Evolutionary conservation across 2,888 invertebrate species (phyloP), one percentile per base, ranked within the genome.

Genomic region (Mesorhabditis belari): DNA sequence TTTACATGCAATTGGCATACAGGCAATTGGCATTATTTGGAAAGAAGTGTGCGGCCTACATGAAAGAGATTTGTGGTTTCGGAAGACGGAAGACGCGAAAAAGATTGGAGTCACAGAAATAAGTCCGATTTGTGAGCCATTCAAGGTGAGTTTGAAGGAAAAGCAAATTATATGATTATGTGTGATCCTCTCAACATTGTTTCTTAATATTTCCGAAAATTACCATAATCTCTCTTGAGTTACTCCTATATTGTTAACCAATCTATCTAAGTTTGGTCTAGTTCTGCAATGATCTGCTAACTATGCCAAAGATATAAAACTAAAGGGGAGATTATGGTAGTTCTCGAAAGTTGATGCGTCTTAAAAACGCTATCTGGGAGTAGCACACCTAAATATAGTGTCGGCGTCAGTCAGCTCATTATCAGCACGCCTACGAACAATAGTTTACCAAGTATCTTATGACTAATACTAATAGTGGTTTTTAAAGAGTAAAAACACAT

Each of bases 71-170:
- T 53, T 76, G 3, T 76, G 79, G 71, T 79, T 71, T 60, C 69
- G 69, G 21, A 75, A 63, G 4, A 67, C 73, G 2, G 77, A 77
- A 27, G 73, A 78, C 25, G 79, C 79, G 0, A 71, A 63, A 25
- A 55, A 63, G 12, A 66, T 80, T 3, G 79, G 77, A 24, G 67
- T 79, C 29, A 66, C 74, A 59, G 75, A 73, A 28, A 60, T 57
- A 9, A 75, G 77, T 3, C 72, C 71, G 2, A 79, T 79, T 51
- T 79, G 79, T 57, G 77, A 71, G 35, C 79, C 79, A 0, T 79
- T 77, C 55, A 80, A 80, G 63, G 76, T 71, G 21, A 24, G 53
- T 29, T 35, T 19, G n/a, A n/a, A 17, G 9, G 9, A 51, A 51
- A 19, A 9, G n/a, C 9, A 9, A 19, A 19, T 19, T 26, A 24